Evolutionary conservation across 1,140 invertebrate species (phyloP).

Genomic region (Penaeus vannamei): DNA sequence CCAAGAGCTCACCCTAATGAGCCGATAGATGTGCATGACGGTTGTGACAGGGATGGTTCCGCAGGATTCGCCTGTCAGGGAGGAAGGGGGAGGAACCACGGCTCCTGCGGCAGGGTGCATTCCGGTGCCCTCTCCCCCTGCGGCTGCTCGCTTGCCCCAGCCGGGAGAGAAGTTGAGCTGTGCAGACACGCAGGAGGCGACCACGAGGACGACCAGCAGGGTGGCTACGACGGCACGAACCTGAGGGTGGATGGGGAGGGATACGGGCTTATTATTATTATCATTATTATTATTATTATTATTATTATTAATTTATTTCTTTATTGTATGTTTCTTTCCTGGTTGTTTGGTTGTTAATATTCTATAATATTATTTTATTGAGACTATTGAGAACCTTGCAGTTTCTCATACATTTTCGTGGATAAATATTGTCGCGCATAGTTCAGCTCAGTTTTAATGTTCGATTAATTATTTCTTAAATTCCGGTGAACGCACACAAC

Average conservation of each 20-base stretch:
- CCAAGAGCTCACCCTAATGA: conserved; percentile 54
- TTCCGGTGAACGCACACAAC: too few species aligned
- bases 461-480: too few species aligned
- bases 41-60: conserved; percentile 55
- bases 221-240: conserved; percentile 30
- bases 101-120: background rate
- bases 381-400: too few species aligned
- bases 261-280: too few species aligned
- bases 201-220: conserved; percentile 24
- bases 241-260: background rate
- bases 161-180: conserved; percentile 67
- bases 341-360: too few species aligned
- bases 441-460: too few species aligned
- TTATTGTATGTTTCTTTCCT: too few species aligned
- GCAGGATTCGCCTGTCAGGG: conserved; percentile 43
- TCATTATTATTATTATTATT: too few species aligned
- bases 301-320: too few species aligned
- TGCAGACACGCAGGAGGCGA: conserved; percentile 50
- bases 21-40: conserved; percentile 65
- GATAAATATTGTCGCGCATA: too few species aligned
- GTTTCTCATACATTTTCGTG: too few species aligned
- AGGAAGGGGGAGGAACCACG: background rate
- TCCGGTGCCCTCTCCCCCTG: background rate
- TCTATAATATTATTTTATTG: too few species aligned
- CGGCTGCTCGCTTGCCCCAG: conserved; percentile 63